phyloP scores from a whole-genome alignment of 1,140 invertebrate genomes.

The Drosophila yakuba region DNA sequence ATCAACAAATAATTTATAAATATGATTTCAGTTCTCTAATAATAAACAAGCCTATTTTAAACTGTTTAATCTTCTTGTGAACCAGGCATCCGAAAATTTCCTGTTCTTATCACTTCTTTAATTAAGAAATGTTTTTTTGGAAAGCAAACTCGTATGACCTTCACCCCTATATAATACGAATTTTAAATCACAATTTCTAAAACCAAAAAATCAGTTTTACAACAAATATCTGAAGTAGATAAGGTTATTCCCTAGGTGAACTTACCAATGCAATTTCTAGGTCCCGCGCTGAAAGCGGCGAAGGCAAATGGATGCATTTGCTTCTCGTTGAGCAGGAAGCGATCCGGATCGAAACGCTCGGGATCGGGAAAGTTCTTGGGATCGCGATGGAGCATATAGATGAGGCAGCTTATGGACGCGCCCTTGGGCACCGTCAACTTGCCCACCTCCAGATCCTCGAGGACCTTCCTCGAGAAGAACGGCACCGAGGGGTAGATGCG shows the following conservation, averaged over 20 bases:
- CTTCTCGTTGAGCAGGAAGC: constrained; percentile 87
- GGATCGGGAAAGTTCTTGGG: constrained; percentile 87
- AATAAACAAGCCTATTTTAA: background rate
- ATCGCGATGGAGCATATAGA: constrained; percentile 87
- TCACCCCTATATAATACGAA: background rate
- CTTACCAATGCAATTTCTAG: constrained; percentile 89
- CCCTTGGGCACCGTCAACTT: constrained; percentile 85
- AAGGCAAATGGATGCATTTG: constrained; percentile 86
- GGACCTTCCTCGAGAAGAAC: constrained; percentile 87
- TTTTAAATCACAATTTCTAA: background rate
- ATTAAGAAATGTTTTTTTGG: background rate
- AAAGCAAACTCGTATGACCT: background rate
- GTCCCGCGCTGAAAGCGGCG: constrained; percentile 89
- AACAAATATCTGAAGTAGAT: too few species aligned
- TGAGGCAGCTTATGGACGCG: constrained; percentile 83
- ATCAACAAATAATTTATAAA: too few species aligned
- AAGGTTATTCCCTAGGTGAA: background rate
- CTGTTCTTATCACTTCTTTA: constrained; percentile 17
- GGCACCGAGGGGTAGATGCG: constrained; percentile 90
- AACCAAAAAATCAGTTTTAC: too few species aligned
- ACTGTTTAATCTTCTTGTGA: too few species aligned
- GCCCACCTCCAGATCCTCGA: constrained; percentile 85
- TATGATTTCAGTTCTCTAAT: background rate
- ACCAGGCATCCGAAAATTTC: background rate
- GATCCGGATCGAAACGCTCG: constrained; percentile 89